Evolutionary conservation across 1,140 invertebrate genomes (phyloP).

Genomic region (Drosophila tani): DNA sequence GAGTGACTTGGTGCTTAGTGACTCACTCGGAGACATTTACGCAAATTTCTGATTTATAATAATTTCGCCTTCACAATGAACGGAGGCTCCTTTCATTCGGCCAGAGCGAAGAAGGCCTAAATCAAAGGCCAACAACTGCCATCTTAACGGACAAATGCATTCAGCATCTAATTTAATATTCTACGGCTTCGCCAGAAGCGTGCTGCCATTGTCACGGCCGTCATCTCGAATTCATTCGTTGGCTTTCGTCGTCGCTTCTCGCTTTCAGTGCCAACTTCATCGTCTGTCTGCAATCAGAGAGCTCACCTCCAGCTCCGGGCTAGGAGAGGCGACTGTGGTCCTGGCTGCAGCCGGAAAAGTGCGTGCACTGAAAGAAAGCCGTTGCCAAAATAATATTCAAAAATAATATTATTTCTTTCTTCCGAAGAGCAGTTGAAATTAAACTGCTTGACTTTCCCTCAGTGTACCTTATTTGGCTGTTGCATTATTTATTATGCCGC

Average conservation of each 20-base stretch:
- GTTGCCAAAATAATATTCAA: too few species aligned
- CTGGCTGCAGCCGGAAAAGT: background rate
- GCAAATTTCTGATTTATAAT: background rate
- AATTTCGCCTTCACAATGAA: background rate
- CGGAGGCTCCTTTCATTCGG: too few species aligned
- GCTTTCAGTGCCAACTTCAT: constrained; percentile 2
- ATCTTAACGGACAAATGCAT: constrained; percentile 14
- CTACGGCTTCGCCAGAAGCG: constrained; percentile 14
- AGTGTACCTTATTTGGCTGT: constrained; percentile 3
- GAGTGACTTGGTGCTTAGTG: background rate
- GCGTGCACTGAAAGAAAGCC: background rate
- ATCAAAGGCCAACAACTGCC: constrained; percentile 1
- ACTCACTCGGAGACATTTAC: background rate
- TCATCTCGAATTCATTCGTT: constrained; percentile 19
- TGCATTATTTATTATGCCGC: constrained; percentile 48
- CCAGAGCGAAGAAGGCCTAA: background rate
- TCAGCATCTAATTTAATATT: constrained; percentile 25
- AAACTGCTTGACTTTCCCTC: background rate
- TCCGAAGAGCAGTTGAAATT: too few species aligned
- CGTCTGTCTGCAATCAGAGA: constrained; percentile 11
- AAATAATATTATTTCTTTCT: too few species aligned
- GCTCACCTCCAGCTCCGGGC: background rate
- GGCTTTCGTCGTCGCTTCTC: background rate
- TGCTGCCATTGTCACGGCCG: constrained; percentile 11
- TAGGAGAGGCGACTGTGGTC: constrained; percentile 2